These are phyloP conservation scores for Thalassaphorura encarpata DNA, from an alignment of 1,140 invertebrate genomes.

Conservation along the genomic window DNA sequence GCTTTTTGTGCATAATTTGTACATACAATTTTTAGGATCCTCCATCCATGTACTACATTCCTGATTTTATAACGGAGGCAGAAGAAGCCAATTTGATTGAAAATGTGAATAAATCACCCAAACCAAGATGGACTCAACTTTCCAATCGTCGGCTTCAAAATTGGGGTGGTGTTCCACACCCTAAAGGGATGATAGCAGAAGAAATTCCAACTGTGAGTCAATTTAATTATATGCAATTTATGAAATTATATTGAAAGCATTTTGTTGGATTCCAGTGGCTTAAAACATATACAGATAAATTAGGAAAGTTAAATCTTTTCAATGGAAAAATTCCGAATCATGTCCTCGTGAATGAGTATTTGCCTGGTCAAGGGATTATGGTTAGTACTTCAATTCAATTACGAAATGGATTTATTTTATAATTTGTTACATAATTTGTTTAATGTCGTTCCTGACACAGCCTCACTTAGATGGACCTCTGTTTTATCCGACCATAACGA, in stretches of 20 bases:
- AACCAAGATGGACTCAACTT: slow-evolving; percentile 93
- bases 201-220: slow-evolving; percentile 54
- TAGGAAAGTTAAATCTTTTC: slow-evolving; percentile 63
- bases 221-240: not conserved
- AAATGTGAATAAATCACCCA: slow-evolving; percentile 64
- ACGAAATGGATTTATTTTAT: not conserved
- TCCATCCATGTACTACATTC: slow-evolving; percentile 78
- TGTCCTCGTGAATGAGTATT: slow-evolving; percentile 93
- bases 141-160: slow-evolving; percentile 85
- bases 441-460: slow-evolving; percentile 39
- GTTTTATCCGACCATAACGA: slow-evolving; percentile 86
- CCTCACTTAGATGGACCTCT: slow-evolving; percentile 90
- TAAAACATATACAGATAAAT: slow-evolving; percentile 57
- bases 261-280: slow-evolving; percentile 58
- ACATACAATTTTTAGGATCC: too few species aligned
- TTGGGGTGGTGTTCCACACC: slow-evolving; percentile 88
- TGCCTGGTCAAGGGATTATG: slow-evolving; percentile 85
- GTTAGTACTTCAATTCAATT: slow-evolving; percentile 36
- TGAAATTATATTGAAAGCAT: not conserved
- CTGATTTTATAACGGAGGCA: slow-evolving; percentile 72
- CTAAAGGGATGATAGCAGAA: slow-evolving; percentile 91
- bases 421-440: slow-evolving; percentile 17
- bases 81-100: slow-evolving; percentile 63
- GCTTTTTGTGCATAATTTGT: too few species aligned
- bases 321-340: slow-evolving; percentile 71